phyloP scores from a whole-genome alignment of 2,797 vertebrate genomes.

The Pogonophryne albipinna region DNA sequence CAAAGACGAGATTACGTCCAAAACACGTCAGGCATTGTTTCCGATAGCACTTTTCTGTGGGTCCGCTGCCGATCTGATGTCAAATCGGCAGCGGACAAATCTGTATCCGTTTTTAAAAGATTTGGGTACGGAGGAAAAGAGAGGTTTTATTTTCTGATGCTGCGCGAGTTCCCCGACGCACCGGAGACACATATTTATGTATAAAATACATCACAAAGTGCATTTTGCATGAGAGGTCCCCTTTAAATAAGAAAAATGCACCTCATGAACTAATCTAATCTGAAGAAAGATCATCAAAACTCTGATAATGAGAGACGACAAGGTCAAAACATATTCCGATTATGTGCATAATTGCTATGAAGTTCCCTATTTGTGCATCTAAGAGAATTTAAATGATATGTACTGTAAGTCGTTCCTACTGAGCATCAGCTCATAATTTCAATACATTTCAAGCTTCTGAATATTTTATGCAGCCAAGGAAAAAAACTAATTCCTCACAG shows the following conservation, averaged over 20 bases:
- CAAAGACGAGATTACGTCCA: too few species aligned
- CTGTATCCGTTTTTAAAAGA: too few species aligned
- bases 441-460: conserved; percentile 54
- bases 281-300: conserved; percentile 45
- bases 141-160: too few species aligned
- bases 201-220: too few species aligned
- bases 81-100: too few species aligned
- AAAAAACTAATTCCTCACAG: conserved; percentile 37
- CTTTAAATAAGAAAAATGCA: conserved; percentile 8
- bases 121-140: too few species aligned
- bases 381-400: conserved; percentile 46
- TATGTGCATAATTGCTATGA: conserved; percentile 57
- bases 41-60: too few species aligned
- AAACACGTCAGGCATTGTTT: too few species aligned
- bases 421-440: conserved; percentile 53
- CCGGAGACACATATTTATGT: too few species aligned
- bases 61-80: too few species aligned
- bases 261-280: conserved; percentile 27
- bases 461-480: conserved; percentile 59
- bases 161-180: too few species aligned
- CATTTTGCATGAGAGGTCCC: too few species aligned
- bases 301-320: conserved; percentile 40
- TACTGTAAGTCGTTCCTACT: conserved; percentile 44
- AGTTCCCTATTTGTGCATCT: conserved; percentile 53
- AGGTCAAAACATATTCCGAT: conserved; percentile 53